Conservation (phyloP, 2,797 vertebrate species). For the Halcyon badia region DNA sequence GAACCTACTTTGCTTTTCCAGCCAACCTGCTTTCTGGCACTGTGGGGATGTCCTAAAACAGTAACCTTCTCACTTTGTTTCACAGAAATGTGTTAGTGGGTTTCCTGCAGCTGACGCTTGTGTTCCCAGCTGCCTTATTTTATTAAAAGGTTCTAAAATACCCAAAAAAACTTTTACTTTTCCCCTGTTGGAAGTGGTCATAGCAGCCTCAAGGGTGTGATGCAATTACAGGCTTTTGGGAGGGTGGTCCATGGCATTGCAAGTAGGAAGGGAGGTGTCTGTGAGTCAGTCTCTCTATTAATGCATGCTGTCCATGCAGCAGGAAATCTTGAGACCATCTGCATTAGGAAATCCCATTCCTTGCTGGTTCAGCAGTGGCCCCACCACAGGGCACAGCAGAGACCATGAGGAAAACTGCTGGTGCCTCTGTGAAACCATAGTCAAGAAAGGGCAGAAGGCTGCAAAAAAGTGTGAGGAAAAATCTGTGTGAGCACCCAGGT, state of each 20-base stretch:
- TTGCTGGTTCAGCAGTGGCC: rapidly evolving
- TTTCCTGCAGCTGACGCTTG: background rate
- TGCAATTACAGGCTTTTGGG: background rate
- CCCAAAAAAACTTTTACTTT: background rate
- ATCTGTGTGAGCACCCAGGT: rapidly evolving
- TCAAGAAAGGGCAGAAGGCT: background rate
- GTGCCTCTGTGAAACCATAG: rapidly evolving
- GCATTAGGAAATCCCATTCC: background rate
- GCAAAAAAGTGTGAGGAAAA: background rate
- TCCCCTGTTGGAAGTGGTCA: background rate
- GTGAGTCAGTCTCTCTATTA: slow-evolving; percentile 38
- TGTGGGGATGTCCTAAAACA: background rate
- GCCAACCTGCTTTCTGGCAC: background rate
- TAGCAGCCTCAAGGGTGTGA: slow-evolving; percentile 9
- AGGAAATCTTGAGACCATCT: slow-evolving; percentile 31
- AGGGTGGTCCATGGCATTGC: background rate
- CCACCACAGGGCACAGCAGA: background rate
- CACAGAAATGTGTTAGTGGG: rapidly evolving
- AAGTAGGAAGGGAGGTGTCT: slow-evolving; percentile 24
- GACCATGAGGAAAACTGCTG: background rate
- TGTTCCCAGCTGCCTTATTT: background rate
- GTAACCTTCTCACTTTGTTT: background rate
- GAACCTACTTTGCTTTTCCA: background rate
- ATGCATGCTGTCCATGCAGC: background rate
- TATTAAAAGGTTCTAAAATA: background rate